Evolutionary conservation across 2,797 vertebrate species (phyloP).

Genomic region (Parauchenoglanis punctatus): DNA sequence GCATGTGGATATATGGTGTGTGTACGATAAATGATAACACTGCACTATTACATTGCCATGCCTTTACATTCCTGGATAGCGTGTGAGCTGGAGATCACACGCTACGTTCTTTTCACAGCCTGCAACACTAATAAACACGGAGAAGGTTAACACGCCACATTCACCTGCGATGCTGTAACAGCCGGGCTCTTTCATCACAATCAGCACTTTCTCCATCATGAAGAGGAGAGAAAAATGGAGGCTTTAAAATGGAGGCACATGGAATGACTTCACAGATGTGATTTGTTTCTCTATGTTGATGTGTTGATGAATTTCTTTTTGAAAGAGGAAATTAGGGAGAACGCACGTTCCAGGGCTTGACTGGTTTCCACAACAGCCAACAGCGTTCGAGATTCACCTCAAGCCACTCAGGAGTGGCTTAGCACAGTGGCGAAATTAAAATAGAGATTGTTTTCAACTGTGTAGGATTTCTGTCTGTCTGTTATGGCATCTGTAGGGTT

Average conservation of each 20-base stretch:
- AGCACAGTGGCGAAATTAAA: not conserved
- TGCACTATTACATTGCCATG: not conserved
- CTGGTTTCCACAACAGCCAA: not conserved
- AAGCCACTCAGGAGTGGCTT: not conserved
- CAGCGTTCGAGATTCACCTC: not conserved
- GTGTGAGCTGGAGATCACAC: not conserved
- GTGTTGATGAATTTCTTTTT: not conserved
- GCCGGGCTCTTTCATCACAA: not conserved
- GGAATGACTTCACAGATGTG: not conserved
- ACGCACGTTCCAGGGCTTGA: not conserved
- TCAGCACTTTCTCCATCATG: not conserved
- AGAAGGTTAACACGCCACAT: not conserved
- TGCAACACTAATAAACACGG: not conserved
- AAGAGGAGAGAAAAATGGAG: not conserved
- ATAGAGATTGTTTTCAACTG: not conserved
- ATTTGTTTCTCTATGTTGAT: not conserved
- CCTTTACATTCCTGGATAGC: not conserved
- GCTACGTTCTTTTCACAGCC: not conserved
- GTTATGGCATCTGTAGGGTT: too few species aligned
- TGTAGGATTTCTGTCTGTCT: too few species aligned
- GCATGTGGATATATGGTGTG: slow-evolving; percentile 1
- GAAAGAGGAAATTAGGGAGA: not conserved
- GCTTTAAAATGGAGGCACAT: not conserved
- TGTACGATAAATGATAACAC: not conserved
- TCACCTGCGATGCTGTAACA: not conserved